Conservation (phyloP, 2,113 vertebrate species). For the Varanus salvator region DNA sequence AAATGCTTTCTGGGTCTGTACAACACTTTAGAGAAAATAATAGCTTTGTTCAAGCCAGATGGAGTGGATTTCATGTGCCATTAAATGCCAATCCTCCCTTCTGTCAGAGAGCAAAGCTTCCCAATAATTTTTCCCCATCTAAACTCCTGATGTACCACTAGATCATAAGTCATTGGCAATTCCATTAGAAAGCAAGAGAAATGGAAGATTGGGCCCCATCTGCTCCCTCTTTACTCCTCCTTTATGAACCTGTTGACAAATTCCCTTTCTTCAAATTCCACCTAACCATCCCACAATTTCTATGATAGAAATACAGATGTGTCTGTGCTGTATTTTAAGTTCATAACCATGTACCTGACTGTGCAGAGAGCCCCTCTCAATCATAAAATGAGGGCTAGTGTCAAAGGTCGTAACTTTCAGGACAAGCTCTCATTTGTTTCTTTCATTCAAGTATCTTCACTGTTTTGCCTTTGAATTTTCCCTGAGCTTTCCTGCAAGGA, state of each 20-base stretch:
- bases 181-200: conserved; percentile 34
- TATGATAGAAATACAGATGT: conserved; percentile 22
- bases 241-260: conserved; percentile 2
- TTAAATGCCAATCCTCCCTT: conserved; percentile 34
- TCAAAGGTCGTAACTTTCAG: conserved; percentile 1
- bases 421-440: conserved; percentile 3
- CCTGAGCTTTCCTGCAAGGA: neutral
- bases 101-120: conserved; percentile 6
- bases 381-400: neutral
- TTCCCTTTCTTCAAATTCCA: neutral
- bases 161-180: conserved; percentile 16
- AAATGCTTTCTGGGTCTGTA: conserved; percentile 4
- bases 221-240: neutral
- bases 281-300: neutral
- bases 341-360: neutral
- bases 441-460: neutral
- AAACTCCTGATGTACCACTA: conserved; percentile 1
- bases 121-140: conserved; percentile 2
- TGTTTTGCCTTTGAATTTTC: neutral
- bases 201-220: neutral
- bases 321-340: conserved; percentile 5
- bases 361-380: neutral
- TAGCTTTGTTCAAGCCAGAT: conserved; percentile 19
- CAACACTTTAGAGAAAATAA: conserved; percentile 20
- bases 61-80: conserved; percentile 8